A percentile compares a stretch with the other conserved stretches of the same genome.
phyloP scores from a whole-genome alignment of 2,888 invertebrate species.

The Anoplius nigerrimus region DNA sequence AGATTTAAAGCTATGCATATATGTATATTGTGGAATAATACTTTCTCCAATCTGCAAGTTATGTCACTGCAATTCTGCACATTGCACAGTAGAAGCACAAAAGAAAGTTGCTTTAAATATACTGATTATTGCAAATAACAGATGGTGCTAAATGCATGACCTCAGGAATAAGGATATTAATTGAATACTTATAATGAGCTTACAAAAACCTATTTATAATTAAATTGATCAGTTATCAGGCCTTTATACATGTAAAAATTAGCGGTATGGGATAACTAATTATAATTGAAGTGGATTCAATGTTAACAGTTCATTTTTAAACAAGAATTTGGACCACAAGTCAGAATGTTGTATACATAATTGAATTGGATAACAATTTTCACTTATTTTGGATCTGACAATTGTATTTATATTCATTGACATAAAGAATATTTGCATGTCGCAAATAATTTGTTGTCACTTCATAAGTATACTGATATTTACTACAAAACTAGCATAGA shows the following conservation, averaged over 20 bases:
- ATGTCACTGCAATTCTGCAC: too few relatives aligned
- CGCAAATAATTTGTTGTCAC: slow-evolving; percentile 3
- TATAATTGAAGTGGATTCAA: too few relatives aligned
- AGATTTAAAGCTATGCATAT: too few relatives aligned
- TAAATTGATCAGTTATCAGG: too few relatives aligned
- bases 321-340: too few relatives aligned
- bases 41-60: too few relatives aligned
- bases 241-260: too few relatives aligned
- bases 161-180: background rate
- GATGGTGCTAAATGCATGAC: background rate
- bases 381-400: background rate
- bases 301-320: too few relatives aligned
- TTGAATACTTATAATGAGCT: background rate
- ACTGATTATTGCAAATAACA: background rate
- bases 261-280: too few relatives aligned
- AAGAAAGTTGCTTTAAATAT: background rate
- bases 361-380: background rate
- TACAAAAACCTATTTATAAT: too few relatives aligned
- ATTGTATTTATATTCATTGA: slow-evolving; percentile 6
- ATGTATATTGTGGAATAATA: too few relatives aligned
- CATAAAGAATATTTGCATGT: slow-evolving; percentile 1
- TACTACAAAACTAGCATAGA: too few relatives aligned
- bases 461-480: background rate
- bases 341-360: background rate
- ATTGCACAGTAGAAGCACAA: background rate